Conservation (phyloP, 2,888 invertebrate species). For the Stenoptilia bipunctidactyla region DNA sequence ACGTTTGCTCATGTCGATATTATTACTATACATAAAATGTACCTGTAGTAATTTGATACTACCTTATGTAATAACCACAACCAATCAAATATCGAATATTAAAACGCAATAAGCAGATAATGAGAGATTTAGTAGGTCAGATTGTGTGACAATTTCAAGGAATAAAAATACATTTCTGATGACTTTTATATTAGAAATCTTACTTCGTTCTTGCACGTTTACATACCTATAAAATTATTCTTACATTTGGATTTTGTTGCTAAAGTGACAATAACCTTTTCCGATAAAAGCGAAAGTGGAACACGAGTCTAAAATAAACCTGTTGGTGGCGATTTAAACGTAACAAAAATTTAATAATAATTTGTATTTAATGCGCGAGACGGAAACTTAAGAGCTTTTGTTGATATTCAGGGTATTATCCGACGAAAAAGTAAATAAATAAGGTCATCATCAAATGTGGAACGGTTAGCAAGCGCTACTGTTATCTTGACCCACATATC, state of each 20-base stretch:
- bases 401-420: neutral
- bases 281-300: slow-evolving; percentile 39
- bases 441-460: slow-evolving; percentile 27
- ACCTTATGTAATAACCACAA: no score
- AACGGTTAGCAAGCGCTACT: slow-evolving; percentile 30
- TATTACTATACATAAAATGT: no score
- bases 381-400: neutral
- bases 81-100: no score
- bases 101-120: no score
- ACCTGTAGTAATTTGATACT: no score
- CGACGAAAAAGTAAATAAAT: neutral
- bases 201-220: no score
- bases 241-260: neutral
- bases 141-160: no score
- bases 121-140: no score
- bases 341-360: neutral
- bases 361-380: neutral
- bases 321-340: slow-evolving; percentile 23
- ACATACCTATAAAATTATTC: no score
- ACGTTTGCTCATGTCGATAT: no score
- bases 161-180: no score
- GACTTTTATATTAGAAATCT: no score
- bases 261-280: slow-evolving; percentile 24
- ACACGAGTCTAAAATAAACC: slow-evolving; percentile 33
- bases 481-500: slow-evolving; percentile 56